Conservation (phyloP, 2,797 vertebrate species). For the Sebastes matsubarae region DNA sequence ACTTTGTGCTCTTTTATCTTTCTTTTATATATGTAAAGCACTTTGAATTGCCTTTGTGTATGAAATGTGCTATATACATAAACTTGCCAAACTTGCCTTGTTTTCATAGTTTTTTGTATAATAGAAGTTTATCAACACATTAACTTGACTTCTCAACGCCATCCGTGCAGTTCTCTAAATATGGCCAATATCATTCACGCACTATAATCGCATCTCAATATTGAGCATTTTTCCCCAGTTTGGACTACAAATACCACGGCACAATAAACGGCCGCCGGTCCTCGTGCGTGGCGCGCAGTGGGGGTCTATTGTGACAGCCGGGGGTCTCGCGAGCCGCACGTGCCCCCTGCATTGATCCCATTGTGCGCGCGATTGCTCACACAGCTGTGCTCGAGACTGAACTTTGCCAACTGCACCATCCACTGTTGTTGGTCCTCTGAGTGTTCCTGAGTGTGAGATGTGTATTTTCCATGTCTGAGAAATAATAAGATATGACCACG, state of each 20-base stretch:
- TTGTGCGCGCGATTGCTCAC: constrained; percentile 73
- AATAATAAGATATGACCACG: constrained; percentile 31
- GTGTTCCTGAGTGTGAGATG: not conserved
- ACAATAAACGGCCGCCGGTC: constrained; percentile 59
- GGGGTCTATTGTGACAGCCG: constrained; percentile 77
- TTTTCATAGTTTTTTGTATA: not conserved
- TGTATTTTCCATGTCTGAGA: constrained; percentile 17
- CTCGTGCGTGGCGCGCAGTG: constrained; percentile 65
- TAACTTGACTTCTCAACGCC: not conserved
- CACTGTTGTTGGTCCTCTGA: not conserved
- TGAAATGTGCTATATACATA: no score
- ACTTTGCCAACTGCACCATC: constrained; percentile 41
- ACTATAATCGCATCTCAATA: constrained; percentile 25
- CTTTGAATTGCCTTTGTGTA: no score
- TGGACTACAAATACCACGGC: constrained; percentile 52
- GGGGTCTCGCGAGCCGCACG: constrained; percentile 81
- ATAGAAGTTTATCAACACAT: not conserved
- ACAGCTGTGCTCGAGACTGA: constrained; percentile 72
- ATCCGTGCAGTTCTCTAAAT: not conserved
- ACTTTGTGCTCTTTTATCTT: no score
- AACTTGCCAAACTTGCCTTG: no score
- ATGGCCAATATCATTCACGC: not conserved
- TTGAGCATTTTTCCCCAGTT: constrained; percentile 32
- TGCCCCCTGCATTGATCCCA: constrained; percentile 83
- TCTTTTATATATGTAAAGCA: no score